A percentile compares a stretch with the other conserved stretches of the same genome.
Evolutionary conservation across 2,888 invertebrate genomes (phyloP).

Genomic region (Glaucopsyche alexis): DNA sequence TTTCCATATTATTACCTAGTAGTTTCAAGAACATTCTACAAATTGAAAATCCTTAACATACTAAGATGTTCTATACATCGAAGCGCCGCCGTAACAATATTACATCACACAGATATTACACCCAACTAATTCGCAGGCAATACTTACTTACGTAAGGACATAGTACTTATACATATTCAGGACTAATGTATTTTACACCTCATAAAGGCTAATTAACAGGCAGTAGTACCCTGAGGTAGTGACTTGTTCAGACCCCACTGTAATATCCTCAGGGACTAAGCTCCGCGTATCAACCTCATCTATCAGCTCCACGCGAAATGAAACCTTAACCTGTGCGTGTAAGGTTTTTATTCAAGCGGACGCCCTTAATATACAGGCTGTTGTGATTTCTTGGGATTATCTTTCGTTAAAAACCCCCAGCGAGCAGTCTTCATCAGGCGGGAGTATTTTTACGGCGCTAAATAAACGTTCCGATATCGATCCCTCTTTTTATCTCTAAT

Average conservation of each 20-base stretch:
- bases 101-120: no score
- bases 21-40: no score
- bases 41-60: no score
- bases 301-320: slow-evolving; percentile 18
- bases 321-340: slow-evolving; percentile 20
- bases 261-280: slow-evolving; percentile 44
- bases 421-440: slow-evolving; percentile 43
- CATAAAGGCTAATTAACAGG: slow-evolving; percentile 30
- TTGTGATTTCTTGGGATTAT: slow-evolving; percentile 47
- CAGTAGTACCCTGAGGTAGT: slow-evolving; percentile 40
- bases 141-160: background rate
- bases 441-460: slow-evolving; percentile 41
- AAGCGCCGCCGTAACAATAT: no score
- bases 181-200: slow-evolving; percentile 4
- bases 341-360: slow-evolving; percentile 26
- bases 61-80: no score
- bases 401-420: slow-evolving; percentile 46
- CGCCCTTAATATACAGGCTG: slow-evolving; percentile 40
- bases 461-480: slow-evolving; percentile 32
- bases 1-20: no score
- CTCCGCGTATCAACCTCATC: slow-evolving; percentile 38
- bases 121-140: no score
- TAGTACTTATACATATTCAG: background rate
- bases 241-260: slow-evolving; percentile 43
- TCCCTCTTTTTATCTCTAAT: slow-evolving; percentile 30